Evolutionary conservation across 2,888 invertebrate genomes (phyloP).

Genomic region (Ectemnius continuus): DNA sequence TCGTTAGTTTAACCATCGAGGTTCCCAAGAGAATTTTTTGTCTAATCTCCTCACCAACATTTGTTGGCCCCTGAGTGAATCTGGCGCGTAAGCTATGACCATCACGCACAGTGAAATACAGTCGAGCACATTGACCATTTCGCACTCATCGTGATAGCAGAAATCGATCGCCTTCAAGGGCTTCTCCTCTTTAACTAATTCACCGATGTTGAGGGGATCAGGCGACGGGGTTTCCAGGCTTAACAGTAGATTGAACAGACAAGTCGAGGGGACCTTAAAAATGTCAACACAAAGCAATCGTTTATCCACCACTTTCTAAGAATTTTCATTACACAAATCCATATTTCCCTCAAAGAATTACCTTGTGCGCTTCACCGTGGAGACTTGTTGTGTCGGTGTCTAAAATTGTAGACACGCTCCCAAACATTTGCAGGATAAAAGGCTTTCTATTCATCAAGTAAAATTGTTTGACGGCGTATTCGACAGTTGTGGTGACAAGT

Average conservation of each 20-base stretch:
- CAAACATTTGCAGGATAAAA: conserved; percentile 99
- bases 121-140: conserved; percentile 97
- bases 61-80: conserved; percentile 94
- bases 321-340: background rate
- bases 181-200: conserved; percentile 93
- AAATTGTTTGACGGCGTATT: conserved; percentile 99
- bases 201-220: conserved; percentile 95
- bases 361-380: conserved; percentile 95
- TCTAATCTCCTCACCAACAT: conserved; percentile 85
- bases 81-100: conserved; percentile 98
- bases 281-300: conserved; percentile 10
- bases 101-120: conserved; percentile 99
- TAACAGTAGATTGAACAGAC: conserved; percentile 93
- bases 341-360: conserved; percentile 68
- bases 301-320: background rate
- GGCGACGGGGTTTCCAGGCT: conserved; percentile 96
- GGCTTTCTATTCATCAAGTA: conserved; percentile 98
- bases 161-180: conserved; percentile 97
- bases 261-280: conserved; percentile 89
- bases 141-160: conserved; percentile 98
- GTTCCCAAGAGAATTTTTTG: background rate
- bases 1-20: background rate
- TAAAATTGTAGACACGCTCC: conserved; percentile 96
- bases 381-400: conserved; percentile 93
- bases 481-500: conserved; percentile 95